Percentiles rank a stretch among this genome's conserved stretches.
phyloP scores from a whole-genome alignment of 2,797 vertebrate genomes.

The Mus spretus region DNA sequence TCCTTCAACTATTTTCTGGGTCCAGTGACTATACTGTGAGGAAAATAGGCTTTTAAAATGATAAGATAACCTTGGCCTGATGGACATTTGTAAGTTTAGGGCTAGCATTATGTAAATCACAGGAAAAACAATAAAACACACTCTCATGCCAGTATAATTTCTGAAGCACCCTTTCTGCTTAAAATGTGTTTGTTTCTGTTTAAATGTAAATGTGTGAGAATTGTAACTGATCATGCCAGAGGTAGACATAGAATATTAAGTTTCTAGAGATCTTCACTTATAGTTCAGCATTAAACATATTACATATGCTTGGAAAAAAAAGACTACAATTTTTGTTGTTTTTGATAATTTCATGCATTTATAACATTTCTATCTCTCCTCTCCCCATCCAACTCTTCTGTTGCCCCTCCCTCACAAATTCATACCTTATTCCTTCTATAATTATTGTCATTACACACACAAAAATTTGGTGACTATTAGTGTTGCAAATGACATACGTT shows the following conservation, averaged over 20 bases:
- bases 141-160: neutral
- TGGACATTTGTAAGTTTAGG: neutral
- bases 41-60: neutral
- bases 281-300: neutral
- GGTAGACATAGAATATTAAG: neutral
- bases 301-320: neutral
- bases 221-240: neutral
- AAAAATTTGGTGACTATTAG: neutral
- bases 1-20: neutral
- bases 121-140: neutral
- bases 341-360: neutral
- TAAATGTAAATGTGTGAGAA: conserved; percentile 1
- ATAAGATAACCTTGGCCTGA: neutral
- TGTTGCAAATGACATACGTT: neutral
- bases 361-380: neutral
- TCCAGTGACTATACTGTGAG: neutral
- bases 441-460: neutral
- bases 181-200: neutral
- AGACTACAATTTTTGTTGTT: neutral
- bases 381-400: neutral
- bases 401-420: neutral
- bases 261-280: neutral
- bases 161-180: neutral
- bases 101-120: neutral
- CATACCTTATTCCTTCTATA: neutral